Conservation (phyloP, 2,888 invertebrate genomes). For the Gisinianus flammeolus region DNA sequence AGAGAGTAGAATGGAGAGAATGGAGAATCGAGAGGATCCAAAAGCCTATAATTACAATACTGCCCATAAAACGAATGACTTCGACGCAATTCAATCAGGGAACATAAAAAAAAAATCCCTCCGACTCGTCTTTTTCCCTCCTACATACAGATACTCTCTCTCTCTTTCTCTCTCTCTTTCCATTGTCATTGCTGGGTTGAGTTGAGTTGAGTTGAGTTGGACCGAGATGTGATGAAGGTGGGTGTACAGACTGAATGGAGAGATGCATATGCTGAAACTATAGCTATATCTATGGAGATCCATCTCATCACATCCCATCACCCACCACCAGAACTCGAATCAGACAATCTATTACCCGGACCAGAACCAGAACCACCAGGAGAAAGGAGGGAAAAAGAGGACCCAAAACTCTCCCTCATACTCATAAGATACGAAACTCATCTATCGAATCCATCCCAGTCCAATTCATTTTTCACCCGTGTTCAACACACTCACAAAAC, state of each 20-base stretch:
- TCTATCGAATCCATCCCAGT: no score
- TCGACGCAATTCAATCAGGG: slow-evolving; percentile 52
- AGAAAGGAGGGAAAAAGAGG: no score
- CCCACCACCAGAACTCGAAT: not conserved
- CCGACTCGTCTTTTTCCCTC: slow-evolving; percentile 4
- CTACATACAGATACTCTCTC: slow-evolving; percentile 8
- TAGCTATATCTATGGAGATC: not conserved
- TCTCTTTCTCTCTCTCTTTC: slow-evolving; percentile 28
- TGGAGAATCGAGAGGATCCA: slow-evolving; percentile 3
- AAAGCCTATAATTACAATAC: slow-evolving; percentile 48
- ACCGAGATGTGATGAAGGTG: not conserved
- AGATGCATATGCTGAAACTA: not conserved
- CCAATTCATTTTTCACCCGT: slow-evolving; percentile 32
- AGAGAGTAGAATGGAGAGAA: slow-evolving; percentile 11
- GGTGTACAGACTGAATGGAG: not conserved
- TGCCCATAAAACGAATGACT: slow-evolving; percentile 51
- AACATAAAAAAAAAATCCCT: slow-evolving; percentile 40
- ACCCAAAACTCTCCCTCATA: no score
- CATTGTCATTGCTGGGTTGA: not conserved
- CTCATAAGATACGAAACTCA: no score
- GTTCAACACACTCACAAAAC: not conserved
- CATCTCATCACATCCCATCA: not conserved
- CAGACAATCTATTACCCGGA: not conserved
- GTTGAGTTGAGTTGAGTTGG: not conserved
- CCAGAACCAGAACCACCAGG: not conserved